phyloP scores from a whole-genome alignment of 2,113 vertebrate genomes.

The Tretioscincus oriximinensis region DNA sequence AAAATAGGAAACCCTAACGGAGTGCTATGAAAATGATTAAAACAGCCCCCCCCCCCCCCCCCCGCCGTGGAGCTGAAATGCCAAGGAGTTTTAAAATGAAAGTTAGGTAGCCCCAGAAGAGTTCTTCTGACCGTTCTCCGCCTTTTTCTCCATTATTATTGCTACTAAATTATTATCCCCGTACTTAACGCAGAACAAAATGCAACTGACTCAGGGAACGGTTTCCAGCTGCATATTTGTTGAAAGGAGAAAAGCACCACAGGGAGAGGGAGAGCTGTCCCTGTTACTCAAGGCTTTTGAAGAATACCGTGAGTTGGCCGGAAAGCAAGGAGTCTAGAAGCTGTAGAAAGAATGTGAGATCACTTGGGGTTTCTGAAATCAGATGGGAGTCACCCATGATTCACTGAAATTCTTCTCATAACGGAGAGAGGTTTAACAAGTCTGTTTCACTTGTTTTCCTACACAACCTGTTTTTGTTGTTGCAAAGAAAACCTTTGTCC shows the following conservation, averaged over 20 bases:
- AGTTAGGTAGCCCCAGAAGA: not conserved
- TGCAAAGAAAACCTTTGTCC: not conserved
- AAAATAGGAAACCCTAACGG: constrained; percentile 18
- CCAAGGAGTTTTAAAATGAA: not conserved
- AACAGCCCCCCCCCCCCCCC: not conserved
- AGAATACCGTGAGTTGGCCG: constrained; percentile 29
- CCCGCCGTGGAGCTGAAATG: not conserved
- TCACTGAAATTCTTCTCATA: not conserved
- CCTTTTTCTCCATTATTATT: too few species aligned
- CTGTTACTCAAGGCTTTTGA: not conserved
- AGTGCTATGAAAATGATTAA: not conserved
- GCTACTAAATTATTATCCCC: too few species aligned
- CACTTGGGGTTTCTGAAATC: constrained; percentile 29
- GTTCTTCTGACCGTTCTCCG: not conserved
- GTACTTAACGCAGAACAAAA: too few species aligned
- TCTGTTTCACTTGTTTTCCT: not conserved
- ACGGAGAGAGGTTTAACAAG: not conserved
- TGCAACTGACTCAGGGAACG: too few species aligned
- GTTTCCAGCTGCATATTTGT: not conserved
- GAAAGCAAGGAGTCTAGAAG: not conserved
- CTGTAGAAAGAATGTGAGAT: constrained; percentile 30
- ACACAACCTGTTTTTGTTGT: not conserved
- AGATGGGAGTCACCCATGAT: constrained; percentile 24
- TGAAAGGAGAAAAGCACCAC: not conserved
- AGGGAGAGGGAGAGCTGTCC: fast-evolving